Conservation (phyloP, 2,888 invertebrate species). For the Aphidoletes aphidimyza region DNA sequence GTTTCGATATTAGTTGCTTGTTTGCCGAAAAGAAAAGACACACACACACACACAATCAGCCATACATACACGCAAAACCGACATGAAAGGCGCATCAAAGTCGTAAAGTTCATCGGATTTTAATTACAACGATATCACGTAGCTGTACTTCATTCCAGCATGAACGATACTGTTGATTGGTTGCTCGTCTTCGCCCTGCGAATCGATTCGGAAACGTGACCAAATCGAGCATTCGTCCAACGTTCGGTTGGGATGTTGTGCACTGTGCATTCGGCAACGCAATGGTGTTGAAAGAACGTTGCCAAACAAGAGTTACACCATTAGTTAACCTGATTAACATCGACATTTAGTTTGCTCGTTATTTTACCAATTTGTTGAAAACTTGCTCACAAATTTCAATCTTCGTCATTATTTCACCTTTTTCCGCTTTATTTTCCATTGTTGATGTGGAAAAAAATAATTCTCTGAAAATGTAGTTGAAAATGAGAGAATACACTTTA, state of each 20-base stretch:
- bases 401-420: neutral
- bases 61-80: neutral
- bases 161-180: neutral
- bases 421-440: neutral
- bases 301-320: neutral
- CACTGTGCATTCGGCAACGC: too few species aligned
- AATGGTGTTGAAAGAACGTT: too few species aligned
- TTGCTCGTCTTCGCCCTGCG: neutral
- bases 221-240: neutral
- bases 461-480: too few species aligned
- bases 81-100: neutral
- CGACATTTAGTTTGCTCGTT: neutral
- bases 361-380: slow-evolving; percentile 11
- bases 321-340: slow-evolving; percentile 11
- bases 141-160: neutral
- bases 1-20: neutral
- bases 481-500: too few species aligned
- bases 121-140: slow-evolving; percentile 28
- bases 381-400: neutral
- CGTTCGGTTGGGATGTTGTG: neutral
- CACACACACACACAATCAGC: neutral
- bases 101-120: slow-evolving; percentile 11
- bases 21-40: slow-evolving; percentile 37
- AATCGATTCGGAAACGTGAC: slow-evolving; percentile 43
- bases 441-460: too few species aligned